Conservation (phyloP, 2,113 vertebrate species). For the Suncus etruscus region DNA sequence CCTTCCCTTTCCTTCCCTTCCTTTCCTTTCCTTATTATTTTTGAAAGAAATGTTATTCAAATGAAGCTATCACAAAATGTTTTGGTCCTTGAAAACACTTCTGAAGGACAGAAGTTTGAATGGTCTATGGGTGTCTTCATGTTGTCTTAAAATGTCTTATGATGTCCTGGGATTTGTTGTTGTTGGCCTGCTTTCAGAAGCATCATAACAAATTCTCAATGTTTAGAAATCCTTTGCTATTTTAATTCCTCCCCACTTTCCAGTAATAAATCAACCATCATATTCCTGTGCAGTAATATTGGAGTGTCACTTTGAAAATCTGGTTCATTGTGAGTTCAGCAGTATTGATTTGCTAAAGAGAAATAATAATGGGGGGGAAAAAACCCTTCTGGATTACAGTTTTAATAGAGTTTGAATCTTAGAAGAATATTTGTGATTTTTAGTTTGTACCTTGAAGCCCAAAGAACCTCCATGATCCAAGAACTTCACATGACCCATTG, state of each 20-base stretch:
- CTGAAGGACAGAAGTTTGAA: slow-evolving; percentile 37
- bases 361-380: not conserved
- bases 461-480: not conserved
- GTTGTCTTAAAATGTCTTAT: not conserved
- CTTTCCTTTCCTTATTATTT: no score
- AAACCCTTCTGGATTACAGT: not conserved
- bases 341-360: slow-evolving; percentile 19
- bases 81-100: not conserved
- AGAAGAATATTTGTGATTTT: slow-evolving; percentile 32
- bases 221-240: slow-evolving; percentile 31
- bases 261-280: not conserved
- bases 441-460: not conserved
- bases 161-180: slow-evolving; percentile 32
- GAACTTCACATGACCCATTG: not conserved
- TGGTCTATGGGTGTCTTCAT: not conserved
- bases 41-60: slow-evolving; percentile 53
- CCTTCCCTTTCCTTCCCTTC: no score
- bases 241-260: not conserved
- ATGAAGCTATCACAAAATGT: slow-evolving; percentile 20
- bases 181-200: slow-evolving; percentile 34
- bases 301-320: slow-evolving; percentile 7
- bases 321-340: not conserved
- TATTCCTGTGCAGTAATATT: not conserved
- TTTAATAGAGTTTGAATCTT: slow-evolving; percentile 13
- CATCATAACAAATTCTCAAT: slow-evolving; percentile 18